Evolutionary conservation across 2,113 vertebrate genomes (phyloP).

Genomic region (Pangasianodon hypophthalmus): DNA sequence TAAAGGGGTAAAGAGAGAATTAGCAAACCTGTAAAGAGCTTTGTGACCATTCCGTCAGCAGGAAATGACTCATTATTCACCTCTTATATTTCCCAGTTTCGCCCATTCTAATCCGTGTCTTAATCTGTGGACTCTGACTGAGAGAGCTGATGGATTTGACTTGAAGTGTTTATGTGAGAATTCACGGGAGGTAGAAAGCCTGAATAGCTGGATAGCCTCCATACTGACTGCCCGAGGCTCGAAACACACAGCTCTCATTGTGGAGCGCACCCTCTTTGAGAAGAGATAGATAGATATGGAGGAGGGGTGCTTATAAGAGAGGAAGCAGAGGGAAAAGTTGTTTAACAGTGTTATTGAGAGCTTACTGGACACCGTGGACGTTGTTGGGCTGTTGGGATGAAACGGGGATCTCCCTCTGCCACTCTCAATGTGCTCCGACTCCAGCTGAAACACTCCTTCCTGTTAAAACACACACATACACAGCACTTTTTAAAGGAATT

Average conservation of each 20-base stretch:
- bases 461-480: slow-evolving; percentile 57
- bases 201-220: slow-evolving; percentile 44
- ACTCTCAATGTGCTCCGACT: slow-evolving; percentile 79
- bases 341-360: neutral
- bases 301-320: slow-evolving; percentile 19
- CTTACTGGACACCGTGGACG: slow-evolving; percentile 88
- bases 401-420: slow-evolving; percentile 91
- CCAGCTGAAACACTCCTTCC: slow-evolving; percentile 83
- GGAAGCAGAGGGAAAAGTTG: neutral
- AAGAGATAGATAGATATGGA: slow-evolving; percentile 19
- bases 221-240: slow-evolving; percentile 18
- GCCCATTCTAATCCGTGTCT: slow-evolving; percentile 21
- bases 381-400: slow-evolving; percentile 86
- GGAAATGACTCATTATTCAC: slow-evolving; percentile 29
- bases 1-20: neutral
- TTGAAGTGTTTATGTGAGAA: slow-evolving; percentile 33
- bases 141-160: slow-evolving; percentile 35
- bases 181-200: slow-evolving; percentile 29
- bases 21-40: slow-evolving; percentile 10
- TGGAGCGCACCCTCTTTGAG: slow-evolving; percentile 6
- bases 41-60: neutral
- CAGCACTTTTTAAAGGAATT: neutral
- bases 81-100: slow-evolving; percentile 2
- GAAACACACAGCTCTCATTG: slow-evolving; percentile 36
- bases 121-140: slow-evolving; percentile 25